Percentiles rank a stretch among this genome's conserved stretches.
These are phyloP conservation scores for Nannoperca australis DNA, from an alignment of 2,797 vertebrate genomes.

Conservation along the genomic window DNA sequence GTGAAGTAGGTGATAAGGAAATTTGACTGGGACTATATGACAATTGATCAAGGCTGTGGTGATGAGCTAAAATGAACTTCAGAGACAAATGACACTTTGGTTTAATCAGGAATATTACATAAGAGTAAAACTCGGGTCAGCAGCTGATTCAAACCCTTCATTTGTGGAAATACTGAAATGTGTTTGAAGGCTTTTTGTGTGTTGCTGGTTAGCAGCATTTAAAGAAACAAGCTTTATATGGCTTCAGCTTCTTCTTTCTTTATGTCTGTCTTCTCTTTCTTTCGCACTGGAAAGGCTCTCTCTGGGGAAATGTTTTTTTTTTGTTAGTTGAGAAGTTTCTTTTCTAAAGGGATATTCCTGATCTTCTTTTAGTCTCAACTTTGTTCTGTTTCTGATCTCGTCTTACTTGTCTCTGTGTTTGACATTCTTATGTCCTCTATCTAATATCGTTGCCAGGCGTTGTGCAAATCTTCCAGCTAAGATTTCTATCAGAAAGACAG, in stretches of 20 bases:
- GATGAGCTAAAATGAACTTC: constrained; percentile 2
- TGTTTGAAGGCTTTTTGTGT: constrained; percentile 13
- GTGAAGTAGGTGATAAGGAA: neutral
- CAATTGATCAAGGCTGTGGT: neutral
- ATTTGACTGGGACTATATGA: constrained; percentile 2
- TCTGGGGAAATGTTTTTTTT: neutral
- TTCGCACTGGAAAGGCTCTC: neutral
- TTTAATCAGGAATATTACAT: neutral
- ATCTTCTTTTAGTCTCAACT: constrained; percentile 1
- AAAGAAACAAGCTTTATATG: constrained; percentile 5
- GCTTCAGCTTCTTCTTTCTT: constrained; percentile 1
- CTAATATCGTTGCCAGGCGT: neutral
- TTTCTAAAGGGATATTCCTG: constrained; percentile 12
- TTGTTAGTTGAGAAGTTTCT: constrained; percentile 25
- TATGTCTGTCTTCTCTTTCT: neutral
- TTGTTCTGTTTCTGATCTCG: constrained; percentile 8
- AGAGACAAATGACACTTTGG: constrained; percentile 6
- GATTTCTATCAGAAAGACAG: constrained; percentile 4
- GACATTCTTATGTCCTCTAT: constrained; percentile 26
- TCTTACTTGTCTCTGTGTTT: neutral
- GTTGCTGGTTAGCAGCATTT: constrained; percentile 11
- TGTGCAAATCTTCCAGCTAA: neutral
- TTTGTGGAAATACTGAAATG: neutral
- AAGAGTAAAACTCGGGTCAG: constrained; percentile 23
- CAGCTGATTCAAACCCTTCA: neutral